Evolutionary conservation across 2,797 vertebrate species (phyloP).

Genomic region (Rhinophrynus dorsalis): DNA sequence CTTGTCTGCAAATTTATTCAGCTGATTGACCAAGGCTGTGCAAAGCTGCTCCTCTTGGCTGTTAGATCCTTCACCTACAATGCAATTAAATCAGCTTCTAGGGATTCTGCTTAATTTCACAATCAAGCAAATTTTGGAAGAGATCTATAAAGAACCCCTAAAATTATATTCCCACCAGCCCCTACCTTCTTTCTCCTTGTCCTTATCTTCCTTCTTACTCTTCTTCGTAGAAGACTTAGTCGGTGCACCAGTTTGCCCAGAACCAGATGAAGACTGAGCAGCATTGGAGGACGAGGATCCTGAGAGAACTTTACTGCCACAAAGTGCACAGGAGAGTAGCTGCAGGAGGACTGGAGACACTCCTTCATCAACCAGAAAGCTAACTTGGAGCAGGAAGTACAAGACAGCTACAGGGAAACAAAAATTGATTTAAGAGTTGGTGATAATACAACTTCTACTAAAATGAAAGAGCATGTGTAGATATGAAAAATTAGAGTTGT

Average conservation of each 20-base stretch:
- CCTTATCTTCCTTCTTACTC: conserved; percentile 97
- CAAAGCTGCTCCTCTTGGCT: conserved; percentile 97
- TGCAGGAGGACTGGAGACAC: conserved; percentile 94
- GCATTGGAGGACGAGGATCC: conserved; percentile 73
- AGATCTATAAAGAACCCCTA: background rate
- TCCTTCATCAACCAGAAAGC: conserved; percentile 95
- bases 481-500: too few species aligned
- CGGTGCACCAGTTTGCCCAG: conserved; percentile 81
- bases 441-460: too few species aligned
- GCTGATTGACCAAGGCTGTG: conserved; percentile 92
- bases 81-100: too few species aligned
- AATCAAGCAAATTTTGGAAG: too few species aligned
- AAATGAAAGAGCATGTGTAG: too few species aligned
- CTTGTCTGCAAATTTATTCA: conserved; percentile 97
- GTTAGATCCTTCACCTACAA: conserved; percentile 81
- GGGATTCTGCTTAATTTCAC: too few species aligned
- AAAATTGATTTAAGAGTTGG: too few species aligned
- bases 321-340: conserved; percentile 94
- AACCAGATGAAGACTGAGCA: conserved; percentile 66
- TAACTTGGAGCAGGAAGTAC: conserved; percentile 97
- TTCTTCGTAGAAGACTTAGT: conserved; percentile 96
- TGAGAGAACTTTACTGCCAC: conserved; percentile 93
- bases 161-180: background rate
- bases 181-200: conserved; percentile 95
- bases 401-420: conserved; percentile 79